These are phyloP conservation scores for Esperia sulphurella DNA, from an alignment of 2,888 invertebrate species.

Conservation along the genomic window DNA sequence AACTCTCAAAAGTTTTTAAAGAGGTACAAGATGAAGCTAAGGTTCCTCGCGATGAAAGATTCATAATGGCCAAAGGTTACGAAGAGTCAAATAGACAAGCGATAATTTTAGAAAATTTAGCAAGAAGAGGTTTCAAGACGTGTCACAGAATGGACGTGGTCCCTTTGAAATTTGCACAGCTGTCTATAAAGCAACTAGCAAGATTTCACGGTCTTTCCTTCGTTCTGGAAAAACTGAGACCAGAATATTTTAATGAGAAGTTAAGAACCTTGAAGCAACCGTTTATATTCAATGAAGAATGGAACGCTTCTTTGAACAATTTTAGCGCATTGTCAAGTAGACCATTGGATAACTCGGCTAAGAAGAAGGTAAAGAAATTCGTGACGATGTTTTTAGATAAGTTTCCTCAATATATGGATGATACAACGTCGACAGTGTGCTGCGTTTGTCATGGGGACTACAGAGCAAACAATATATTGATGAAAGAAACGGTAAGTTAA, in stretches of 20 bases:
- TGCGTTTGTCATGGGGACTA: constrained; percentile 56
- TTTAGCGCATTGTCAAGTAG: constrained; percentile 19
- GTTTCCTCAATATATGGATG: constrained; percentile 24
- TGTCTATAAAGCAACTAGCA: constrained; percentile 41
- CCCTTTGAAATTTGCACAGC: constrained; percentile 38
- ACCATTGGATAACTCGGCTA: constrained; percentile 18
- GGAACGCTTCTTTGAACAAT: constrained; percentile 21
- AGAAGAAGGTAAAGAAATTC: constrained; percentile 23
- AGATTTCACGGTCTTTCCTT: constrained; percentile 50
- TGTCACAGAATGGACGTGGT: constrained; percentile 35
- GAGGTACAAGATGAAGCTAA: constrained; percentile 37
- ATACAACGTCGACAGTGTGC: constrained; percentile 17
- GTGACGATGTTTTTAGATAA: constrained; percentile 25
- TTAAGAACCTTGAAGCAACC: constrained; percentile 24
- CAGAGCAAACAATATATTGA: constrained; percentile 48
- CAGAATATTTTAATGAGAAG: constrained; percentile 34
- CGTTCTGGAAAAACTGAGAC: constrained; percentile 29
- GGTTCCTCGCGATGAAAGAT: constrained; percentile 36
- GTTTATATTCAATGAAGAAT: constrained; percentile 28
- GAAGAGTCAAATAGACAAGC: constrained; percentile 29
- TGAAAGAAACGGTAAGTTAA: constrained; percentile 41
- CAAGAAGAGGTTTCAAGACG: constrained; percentile 37
- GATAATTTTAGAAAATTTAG: constrained; percentile 46
- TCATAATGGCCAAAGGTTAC: constrained; percentile 34
- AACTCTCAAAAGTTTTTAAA: constrained; percentile 33